A percentile compares a stretch with the other conserved stretches of the same genome.
Conservation (phyloP, 1,140 invertebrate species). For the Drosophila pandora region DNA sequence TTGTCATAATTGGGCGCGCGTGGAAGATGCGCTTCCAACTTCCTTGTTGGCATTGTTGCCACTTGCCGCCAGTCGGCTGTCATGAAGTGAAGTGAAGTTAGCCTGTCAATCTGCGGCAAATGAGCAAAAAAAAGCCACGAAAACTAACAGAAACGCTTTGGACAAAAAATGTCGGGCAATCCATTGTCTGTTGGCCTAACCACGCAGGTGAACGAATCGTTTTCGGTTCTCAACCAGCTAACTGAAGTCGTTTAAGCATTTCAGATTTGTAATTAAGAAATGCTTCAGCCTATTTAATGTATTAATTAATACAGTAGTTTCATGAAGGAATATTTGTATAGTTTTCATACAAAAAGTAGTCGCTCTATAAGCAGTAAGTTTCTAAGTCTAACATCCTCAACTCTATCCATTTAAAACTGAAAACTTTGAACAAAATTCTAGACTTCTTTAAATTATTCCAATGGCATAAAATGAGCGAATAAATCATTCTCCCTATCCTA, state of each 20-base stretch:
- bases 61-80: conserved; percentile 32
- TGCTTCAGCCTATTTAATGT: background rate
- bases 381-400: too few species aligned
- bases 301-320: background rate
- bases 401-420: too few species aligned
- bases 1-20: conserved; percentile 77
- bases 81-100: conserved; percentile 17
- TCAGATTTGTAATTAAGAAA: background rate
- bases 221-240: background rate
- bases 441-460: too few species aligned
- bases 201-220: background rate
- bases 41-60: conserved; percentile 69
- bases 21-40: conserved; percentile 71
- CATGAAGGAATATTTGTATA: too few species aligned
- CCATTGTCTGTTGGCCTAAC: conserved; percentile 13
- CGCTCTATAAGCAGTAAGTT: too few species aligned
- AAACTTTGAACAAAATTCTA: too few species aligned
- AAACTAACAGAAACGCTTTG: conserved; percentile 17
- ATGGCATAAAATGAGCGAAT: background rate
- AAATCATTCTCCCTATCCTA: background rate
- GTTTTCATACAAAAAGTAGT: too few species aligned
- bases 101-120: conserved; percentile 57
- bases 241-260: background rate
- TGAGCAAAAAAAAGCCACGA: conserved; percentile 29
- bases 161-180: conserved; percentile 38